Evolutionary conservation across 2,113 vertebrate species (phyloP), one percentile per base, ranked within the genome.

Genomic region (Phycodurus eques): DNA sequence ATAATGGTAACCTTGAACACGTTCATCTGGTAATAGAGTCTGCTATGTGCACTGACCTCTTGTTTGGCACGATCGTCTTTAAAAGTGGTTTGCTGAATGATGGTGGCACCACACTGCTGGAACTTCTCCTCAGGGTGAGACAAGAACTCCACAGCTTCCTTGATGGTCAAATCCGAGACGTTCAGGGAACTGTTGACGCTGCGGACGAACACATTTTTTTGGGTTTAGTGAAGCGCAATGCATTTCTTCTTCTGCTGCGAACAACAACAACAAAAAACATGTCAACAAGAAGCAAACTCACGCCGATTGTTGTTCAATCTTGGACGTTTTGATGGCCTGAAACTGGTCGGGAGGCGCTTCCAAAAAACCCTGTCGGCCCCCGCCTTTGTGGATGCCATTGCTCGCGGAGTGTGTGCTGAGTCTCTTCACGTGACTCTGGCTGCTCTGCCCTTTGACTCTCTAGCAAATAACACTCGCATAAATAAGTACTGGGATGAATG

Each of bases 31-130:
- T 5, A 9, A 57, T 22, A 57, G n/a, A 22, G n/a, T 20, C 10
- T 7, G n/a, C n/a, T 22, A 22, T 10, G 20, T 14, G 22, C 11
- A 70, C 78, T n/a, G 72, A 98, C 97, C 95, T 95, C 91, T 54
- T 93, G 86, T 77, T 98, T 99, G 86, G 94, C 81, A 3, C 68
- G 74, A 20, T 96, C 95, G 0, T 98, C 93, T 72, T 93, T 95
- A 89, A 92, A 98, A 85, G 95, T 94, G 87, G 88, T 85, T 62
- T 98, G 94, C 77, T 99, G 97, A 76, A 99, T 96, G 83, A 93
- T 95, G 54, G 92, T 95, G 70, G 96, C 95, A 47, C 96, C 96
- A 35, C 90, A 93, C 67, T 92, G 92, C 82, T 97, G 94, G 67
- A 82, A 86, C 67, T 85, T 93, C 73, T 94, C 92, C 3, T 96